Evolutionary conservation across 2,797 vertebrate species (phyloP), one percentile per base, ranked within the genome.

Genomic region (Gorsachius magnificus): DNA sequence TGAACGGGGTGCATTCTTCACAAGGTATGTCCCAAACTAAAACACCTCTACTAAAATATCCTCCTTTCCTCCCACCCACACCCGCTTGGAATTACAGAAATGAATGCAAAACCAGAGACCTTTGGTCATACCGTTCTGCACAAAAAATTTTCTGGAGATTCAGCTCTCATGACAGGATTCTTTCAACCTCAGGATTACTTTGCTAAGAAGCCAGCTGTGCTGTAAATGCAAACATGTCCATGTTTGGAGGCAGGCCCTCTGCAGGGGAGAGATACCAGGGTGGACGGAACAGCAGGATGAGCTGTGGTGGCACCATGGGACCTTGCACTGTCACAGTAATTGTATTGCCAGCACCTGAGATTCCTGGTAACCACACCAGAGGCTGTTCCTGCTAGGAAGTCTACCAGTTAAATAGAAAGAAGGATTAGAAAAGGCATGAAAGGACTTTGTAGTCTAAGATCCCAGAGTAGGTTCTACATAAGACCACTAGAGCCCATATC

Each of bases 281-380:
- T 46, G 43, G 31, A 16, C 24, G 68, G 68, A 79, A 35, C 9
- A 54, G 41, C 33, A 65, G 14, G 29, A 48, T 61, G 48, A 57
- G 17, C 54, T 2, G 0, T 7, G 36, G n/a, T 56, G 38, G 33
- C 48, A 16, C 10, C 1, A 0, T 2, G 45, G 63, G 33, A 79
- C 41, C 66, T 70, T 25, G 53, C 38, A 11, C 4, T 60, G 60
- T 35, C 71, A 33, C 24, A 17, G 21, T 31, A 48, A 51, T 61
- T 51, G 15, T 48, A 28, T 13, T 35, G 10, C 11, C 41, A 64
- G 56, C 31, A 31, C 38, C 25, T 53, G 15, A 2, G 19, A 48
- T 22, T 11, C 38, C 38, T 33, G 38, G 31, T n/a, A 51, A 31
- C 7, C 1, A 3, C 6, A 46, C 19, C 56, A 64, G 46, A 63